Conservation (phyloP, 2,113 vertebrate genomes). For the Apaloderma vittatum region DNA sequence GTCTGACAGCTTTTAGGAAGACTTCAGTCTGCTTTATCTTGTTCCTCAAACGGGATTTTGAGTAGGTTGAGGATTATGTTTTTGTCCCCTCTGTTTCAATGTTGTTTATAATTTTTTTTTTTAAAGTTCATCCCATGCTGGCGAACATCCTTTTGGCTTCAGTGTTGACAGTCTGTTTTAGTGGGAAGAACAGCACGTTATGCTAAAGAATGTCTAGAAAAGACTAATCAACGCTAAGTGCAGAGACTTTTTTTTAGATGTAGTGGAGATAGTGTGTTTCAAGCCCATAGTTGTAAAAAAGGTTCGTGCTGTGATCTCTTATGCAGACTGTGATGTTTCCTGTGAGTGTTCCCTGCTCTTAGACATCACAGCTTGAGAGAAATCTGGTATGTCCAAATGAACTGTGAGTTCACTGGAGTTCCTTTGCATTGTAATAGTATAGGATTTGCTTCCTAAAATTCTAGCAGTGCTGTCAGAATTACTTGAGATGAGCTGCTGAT, state of each 20-base stretch:
- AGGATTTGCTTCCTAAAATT: constrained; percentile 27
- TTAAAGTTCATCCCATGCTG: background rate
- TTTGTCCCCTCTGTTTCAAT: background rate
- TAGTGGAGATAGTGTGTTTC: constrained; percentile 12
- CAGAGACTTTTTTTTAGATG: background rate
- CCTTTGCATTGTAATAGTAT: background rate
- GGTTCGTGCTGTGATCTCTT: background rate
- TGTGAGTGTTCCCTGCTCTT: background rate
- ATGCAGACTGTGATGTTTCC: background rate
- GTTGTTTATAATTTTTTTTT: background rate
- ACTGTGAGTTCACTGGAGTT: background rate
- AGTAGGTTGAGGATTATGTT: background rate
- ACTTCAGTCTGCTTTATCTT: constrained; percentile 41
- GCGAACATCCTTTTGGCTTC: constrained; percentile 7
- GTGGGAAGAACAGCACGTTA: background rate
- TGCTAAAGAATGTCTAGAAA: constrained; percentile 52
- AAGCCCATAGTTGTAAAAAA: background rate
- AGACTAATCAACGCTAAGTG: constrained; percentile 3
- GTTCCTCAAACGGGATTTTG: background rate
- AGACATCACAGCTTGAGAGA: background rate
- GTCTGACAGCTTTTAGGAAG: constrained; percentile 12
- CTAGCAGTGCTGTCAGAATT: constrained; percentile 32
- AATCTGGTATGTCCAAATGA: background rate
- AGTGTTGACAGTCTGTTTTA: constrained; percentile 5
- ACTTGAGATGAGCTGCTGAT: background rate